A percentile compares a stretch with the other conserved stretches of the same genome.
phyloP scores from a whole-genome alignment of 2,797 vertebrate species.

The Sebastes umbrosus region DNA sequence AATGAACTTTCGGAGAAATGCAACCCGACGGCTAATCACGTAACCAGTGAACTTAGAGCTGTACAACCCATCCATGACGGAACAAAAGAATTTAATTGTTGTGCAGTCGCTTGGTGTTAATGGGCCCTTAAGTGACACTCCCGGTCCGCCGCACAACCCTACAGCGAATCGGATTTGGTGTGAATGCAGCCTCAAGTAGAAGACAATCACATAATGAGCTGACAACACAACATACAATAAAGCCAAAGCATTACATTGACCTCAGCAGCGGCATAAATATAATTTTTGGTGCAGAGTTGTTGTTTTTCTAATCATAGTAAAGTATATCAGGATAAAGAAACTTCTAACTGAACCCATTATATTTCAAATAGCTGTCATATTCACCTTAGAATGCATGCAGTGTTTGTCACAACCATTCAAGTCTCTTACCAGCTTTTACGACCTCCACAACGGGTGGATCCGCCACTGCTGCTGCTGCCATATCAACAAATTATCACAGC shows the following conservation, averaged over 20 bases:
- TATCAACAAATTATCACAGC: neutral
- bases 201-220: neutral
- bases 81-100: too few species aligned
- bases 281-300: neutral
- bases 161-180: neutral
- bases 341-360: neutral
- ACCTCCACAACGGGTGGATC: conserved; percentile 1
- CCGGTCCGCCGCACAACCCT: too few species aligned
- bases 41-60: too few species aligned
- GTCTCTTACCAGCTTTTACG: conserved; percentile 37
- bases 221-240: neutral
- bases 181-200: neutral
- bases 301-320: neutral
- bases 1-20: neutral
- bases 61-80: too few species aligned
- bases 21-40: too few species aligned
- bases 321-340: neutral
- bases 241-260: neutral
- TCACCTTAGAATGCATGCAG: conserved; percentile 10
- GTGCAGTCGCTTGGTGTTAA: too few species aligned
- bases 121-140: too few species aligned
- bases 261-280: neutral
- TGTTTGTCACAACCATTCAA: neutral
- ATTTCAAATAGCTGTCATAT: conserved; percentile 13
- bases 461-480: neutral